A percentile compares a stretch with the other conserved stretches of the same genome.
Conservation (phyloP, 1,140 invertebrate species). For the Drosophila tani region DNA sequence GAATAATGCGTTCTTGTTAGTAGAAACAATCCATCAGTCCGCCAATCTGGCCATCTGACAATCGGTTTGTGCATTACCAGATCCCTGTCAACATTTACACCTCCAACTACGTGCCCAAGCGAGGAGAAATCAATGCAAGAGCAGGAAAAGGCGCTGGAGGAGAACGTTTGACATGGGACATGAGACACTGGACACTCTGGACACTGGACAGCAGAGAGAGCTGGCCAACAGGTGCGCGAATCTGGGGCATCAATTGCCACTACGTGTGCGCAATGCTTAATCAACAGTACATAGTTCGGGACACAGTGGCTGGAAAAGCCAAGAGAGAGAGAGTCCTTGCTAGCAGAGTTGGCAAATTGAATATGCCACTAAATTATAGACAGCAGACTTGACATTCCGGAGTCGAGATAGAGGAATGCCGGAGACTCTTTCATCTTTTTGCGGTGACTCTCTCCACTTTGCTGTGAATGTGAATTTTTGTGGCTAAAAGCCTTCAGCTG, state of each 20-base stretch:
- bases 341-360: conserved; percentile 53
- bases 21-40: neutral
- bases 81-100: conserved; percentile 40
- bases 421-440: conserved; percentile 67
- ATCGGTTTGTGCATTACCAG: conserved; percentile 32
- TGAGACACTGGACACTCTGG: conserved; percentile 8
- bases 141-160: conserved; percentile 6
- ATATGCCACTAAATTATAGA: conserved; percentile 66
- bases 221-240: conserved; percentile 73
- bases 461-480: conserved; percentile 50
- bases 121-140: conserved; percentile 41
- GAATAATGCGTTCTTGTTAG: no score
- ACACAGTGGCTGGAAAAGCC: conserved; percentile 3
- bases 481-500: conserved; percentile 52
- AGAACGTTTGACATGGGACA: conserved; percentile 5
- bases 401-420: conserved; percentile 22
- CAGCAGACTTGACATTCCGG: conserved; percentile 50
- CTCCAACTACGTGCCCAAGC: conserved; percentile 21
- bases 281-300: conserved; percentile 25
- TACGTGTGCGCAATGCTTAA: conserved; percentile 75
- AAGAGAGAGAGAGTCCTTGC: neutral
- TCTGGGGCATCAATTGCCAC: conserved; percentile 78
- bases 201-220: neutral
- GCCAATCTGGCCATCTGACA: neutral
- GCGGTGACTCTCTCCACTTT: conserved; percentile 45